phyloP scores from a whole-genome alignment of 1,140 invertebrate genomes.

The Megalonaias nervosa region DNA sequence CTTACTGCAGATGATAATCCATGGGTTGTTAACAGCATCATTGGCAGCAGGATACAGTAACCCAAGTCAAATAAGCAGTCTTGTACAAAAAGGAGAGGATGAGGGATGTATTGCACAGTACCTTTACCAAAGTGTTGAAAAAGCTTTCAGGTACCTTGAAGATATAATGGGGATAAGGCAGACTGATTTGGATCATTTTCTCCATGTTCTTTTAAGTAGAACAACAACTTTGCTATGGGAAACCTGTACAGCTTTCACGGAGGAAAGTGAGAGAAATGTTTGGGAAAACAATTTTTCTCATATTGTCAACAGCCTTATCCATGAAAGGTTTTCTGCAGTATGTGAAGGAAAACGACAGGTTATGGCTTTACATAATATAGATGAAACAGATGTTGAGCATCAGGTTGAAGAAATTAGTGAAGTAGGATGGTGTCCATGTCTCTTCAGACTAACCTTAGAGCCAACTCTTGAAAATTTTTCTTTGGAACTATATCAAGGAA shows the following conservation, averaged over 20 bases:
- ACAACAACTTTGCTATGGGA: not conserved
- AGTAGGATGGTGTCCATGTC: not conserved
- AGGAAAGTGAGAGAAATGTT: no score
- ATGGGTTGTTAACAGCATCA: no score
- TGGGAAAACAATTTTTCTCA: constrained; percentile 16
- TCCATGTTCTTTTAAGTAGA: constrained; percentile 6
- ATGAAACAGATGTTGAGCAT: not conserved
- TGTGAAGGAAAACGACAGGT: not conserved
- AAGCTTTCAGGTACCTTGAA: constrained; percentile 4
- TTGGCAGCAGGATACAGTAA: no score
- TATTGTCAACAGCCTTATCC: not conserved
- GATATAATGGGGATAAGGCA: constrained; percentile 9
- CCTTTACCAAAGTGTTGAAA: not conserved
- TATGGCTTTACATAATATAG: constrained; percentile 1
- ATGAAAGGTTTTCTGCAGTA: not conserved
- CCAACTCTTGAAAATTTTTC: constrained; percentile 14
- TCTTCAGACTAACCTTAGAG: constrained; percentile 5
- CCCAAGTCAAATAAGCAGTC: no score
- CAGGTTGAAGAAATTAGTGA: constrained; percentile 3
- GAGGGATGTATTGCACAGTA: not conserved
- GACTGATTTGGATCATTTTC: constrained; percentile 3
- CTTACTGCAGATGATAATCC: no score
- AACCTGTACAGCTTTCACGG: no score
- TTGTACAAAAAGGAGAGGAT: not conserved
- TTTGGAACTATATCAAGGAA: not conserved